These are phyloP conservation scores for Notodonta ziczac DNA, from an alignment of 2,888 invertebrate genomes.

Conservation along the genomic window DNA sequence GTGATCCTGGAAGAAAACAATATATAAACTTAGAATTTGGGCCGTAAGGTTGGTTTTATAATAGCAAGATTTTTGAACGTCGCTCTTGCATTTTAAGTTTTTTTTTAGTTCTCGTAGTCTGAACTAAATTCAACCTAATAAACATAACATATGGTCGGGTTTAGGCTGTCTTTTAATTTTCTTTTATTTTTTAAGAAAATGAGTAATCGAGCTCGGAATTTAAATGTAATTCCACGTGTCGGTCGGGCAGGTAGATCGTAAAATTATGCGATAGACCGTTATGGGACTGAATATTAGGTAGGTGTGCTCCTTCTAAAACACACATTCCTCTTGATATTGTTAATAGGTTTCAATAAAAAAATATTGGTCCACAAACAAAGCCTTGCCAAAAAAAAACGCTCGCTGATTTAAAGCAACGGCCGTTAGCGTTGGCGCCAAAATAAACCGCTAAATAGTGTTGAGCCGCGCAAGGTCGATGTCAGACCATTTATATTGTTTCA, in stretches of 20 bases:
- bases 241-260: not conserved
- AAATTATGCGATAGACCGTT: slow-evolving; percentile 6
- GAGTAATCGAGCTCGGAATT: slow-evolving; percentile 1
- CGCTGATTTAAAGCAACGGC: slow-evolving; percentile 42
- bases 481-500: slow-evolving; percentile 35
- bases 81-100: not conserved
- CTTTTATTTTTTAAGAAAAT: not conserved
- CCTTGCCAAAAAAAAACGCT: slow-evolving; percentile 44
- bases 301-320: not conserved
- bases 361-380: slow-evolving; percentile 19
- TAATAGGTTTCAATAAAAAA: not conserved
- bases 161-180: not conserved
- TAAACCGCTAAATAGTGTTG: slow-evolving; percentile 41
- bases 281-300: not conserved
- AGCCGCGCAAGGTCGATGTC: slow-evolving; percentile 49
- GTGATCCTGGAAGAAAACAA: slow-evolving; percentile 89
- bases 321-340: too few relatives aligned
- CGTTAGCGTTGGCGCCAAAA: slow-evolving; percentile 54
- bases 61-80: not conserved
- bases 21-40: not conserved
- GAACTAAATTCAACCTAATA: not conserved
- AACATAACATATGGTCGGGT: not conserved
- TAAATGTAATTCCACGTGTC: slow-evolving; percentile 7
- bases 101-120: not conserved
- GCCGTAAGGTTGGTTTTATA: not conserved